A percentile compares a stretch with the other conserved stretches of the same genome.
phyloP scores from a whole-genome alignment of 2,888 invertebrate genomes.

The Cataglyphis livida region DNA sequence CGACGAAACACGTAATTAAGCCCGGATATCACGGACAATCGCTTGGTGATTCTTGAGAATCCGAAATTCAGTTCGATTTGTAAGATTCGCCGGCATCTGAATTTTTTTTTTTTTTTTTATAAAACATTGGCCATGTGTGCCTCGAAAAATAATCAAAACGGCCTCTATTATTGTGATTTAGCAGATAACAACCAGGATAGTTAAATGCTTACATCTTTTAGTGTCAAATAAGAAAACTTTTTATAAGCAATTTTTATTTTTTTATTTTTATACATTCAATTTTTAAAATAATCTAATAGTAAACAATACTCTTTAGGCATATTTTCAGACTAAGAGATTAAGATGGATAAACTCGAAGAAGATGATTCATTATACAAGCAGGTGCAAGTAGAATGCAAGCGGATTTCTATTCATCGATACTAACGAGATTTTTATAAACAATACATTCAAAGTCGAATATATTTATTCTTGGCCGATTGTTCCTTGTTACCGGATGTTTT shows the following conservation, averaged over 20 bases:
- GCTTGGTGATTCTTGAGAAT: conserved; percentile 72
- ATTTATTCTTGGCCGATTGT: conserved; percentile 25
- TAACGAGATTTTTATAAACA: conserved; percentile 39
- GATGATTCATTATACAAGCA: conserved; percentile 16
- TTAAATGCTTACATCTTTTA: neutral
- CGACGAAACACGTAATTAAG: conserved; percentile 82
- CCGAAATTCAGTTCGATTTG: conserved; percentile 79
- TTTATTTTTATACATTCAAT: neutral
- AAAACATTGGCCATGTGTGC: neutral
- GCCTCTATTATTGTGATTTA: neutral
- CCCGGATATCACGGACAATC: conserved; percentile 58
- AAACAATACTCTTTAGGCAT: neutral
- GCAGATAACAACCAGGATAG: neutral
- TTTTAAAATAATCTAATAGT: neutral
- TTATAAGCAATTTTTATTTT: neutral
- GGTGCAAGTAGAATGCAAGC: conserved; percentile 18
- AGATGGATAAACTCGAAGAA: neutral
- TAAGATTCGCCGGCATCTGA: neutral
- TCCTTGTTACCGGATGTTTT: conserved; percentile 8
- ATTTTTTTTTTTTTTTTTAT: neutral
- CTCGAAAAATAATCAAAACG: neutral
- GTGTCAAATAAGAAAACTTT: neutral
- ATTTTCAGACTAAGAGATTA: neutral
- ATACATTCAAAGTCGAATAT: conserved; percentile 24
- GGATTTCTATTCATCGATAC: conserved; percentile 42